Evolutionary conservation across 2,797 vertebrate species (phyloP).

Genomic region (Poeciliopsis paucimaculata): DNA sequence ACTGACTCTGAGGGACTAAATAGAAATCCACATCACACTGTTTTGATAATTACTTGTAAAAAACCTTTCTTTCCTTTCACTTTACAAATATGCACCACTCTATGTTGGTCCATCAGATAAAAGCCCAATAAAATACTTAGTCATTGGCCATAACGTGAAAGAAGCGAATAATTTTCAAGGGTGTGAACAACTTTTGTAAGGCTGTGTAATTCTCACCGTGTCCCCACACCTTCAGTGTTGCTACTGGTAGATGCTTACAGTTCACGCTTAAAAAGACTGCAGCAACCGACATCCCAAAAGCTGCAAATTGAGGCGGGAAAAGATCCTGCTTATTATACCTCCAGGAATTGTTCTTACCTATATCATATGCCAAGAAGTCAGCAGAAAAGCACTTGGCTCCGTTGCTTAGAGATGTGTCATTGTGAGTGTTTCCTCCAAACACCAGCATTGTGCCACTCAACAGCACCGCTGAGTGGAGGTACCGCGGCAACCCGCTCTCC

Average conservation of each 20-base stretch:
- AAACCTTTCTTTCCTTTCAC: neutral
- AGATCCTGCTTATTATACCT: neutral
- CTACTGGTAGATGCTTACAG: neutral
- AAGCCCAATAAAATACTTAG: neutral
- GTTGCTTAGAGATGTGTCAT: conserved; percentile 95
- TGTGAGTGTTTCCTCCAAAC: conserved; percentile 96
- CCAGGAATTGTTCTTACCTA: conserved; percentile 79
- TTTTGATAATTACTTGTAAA: neutral
- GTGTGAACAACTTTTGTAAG: neutral
- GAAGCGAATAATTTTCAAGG: neutral
- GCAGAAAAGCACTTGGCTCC: conserved; percentile 95
- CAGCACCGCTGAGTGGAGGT: conserved; percentile 91
- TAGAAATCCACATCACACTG: neutral
- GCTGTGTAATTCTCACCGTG: neutral
- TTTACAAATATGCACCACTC: neutral
- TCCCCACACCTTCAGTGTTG: neutral
- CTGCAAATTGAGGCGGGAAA: neutral
- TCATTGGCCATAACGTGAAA: neutral
- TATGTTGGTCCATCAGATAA: neutral
- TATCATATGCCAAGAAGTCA: conserved; percentile 92
- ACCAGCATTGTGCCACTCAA: conserved; percentile 91
- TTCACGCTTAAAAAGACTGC: neutral
- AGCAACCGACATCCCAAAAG: neutral
- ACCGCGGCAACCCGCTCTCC: conserved; percentile 90
- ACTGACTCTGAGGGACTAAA: neutral